Conservation (phyloP, 1,140 invertebrate species). For the Tribolium madens region DNA sequence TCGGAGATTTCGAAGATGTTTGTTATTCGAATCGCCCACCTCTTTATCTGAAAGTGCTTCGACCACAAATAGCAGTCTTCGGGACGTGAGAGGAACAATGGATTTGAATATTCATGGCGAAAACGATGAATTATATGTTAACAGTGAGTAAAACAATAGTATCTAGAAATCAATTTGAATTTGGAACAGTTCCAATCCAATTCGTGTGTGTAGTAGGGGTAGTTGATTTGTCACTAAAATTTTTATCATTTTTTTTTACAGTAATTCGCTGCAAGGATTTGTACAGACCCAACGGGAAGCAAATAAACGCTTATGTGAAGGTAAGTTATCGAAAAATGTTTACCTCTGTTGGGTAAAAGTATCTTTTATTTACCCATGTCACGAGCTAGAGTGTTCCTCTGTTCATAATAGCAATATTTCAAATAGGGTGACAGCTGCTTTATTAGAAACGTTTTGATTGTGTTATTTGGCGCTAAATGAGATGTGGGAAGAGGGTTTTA, state of each 20-base stretch:
- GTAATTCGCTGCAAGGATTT: slow-evolving; percentile 68
- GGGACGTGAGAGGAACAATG: slow-evolving; percentile 53
- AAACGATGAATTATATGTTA: slow-evolving; percentile 52
- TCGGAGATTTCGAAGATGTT: slow-evolving; percentile 55
- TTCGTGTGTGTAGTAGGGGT: not conserved
- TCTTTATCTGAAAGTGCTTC: slow-evolving; percentile 53
- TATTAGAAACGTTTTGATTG: slow-evolving; percentile 32
- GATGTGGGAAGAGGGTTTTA: not conserved
- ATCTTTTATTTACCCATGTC: slow-evolving; percentile 9
- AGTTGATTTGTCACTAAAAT: no score
- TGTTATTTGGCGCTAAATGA: slow-evolving; percentile 6
- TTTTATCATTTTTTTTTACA: slow-evolving; percentile 57
- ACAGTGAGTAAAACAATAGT: slow-evolving; percentile 54
- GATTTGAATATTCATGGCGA: slow-evolving; percentile 56
- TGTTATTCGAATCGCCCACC: slow-evolving; percentile 56
- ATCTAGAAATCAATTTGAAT: not conserved
- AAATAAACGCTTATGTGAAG: slow-evolving; percentile 70
- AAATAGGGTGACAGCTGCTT: slow-evolving; percentile 11
- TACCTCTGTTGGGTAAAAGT: not conserved
- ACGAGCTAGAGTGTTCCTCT: not conserved
- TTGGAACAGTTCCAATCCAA: not conserved
- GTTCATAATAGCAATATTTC: slow-evolving; percentile 33
- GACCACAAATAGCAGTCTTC: slow-evolving; percentile 42
- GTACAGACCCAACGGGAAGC: slow-evolving; percentile 62
- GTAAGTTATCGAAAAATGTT: slow-evolving; percentile 54